phyloP scores from a whole-genome alignment of 2,113 vertebrate species.

The Apaloderma vittatum region DNA sequence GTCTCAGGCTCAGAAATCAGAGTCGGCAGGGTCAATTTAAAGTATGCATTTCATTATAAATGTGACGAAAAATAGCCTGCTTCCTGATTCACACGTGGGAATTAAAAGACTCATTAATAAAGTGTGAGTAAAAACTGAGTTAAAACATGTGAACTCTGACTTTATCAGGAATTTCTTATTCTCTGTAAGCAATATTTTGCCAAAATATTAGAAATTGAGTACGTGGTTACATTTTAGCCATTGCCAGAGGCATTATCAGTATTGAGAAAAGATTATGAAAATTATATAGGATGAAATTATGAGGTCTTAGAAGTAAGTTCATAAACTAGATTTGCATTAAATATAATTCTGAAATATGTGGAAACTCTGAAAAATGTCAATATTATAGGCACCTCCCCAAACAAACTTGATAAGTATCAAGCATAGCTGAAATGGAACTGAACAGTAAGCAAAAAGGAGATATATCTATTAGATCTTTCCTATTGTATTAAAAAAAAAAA shows the following conservation, averaged over 20 bases:
- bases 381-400: neutral
- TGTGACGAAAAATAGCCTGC: neutral
- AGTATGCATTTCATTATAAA: neutral
- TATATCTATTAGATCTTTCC: neutral
- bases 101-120: constrained; percentile 21
- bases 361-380: neutral
- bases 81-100: neutral
- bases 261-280: neutral
- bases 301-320: neutral
- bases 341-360: neutral
- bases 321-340: neutral
- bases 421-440: neutral
- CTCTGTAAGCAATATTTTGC: neutral
- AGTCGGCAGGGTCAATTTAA: neutral
- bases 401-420: neutral
- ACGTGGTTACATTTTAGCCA: neutral
- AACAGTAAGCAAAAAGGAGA: neutral
- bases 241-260: neutral
- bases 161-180: constrained; percentile 1
- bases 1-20: neutral
- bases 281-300: neutral
- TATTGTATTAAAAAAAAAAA: neutral
- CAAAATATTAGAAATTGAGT: neutral
- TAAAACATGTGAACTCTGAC: neutral
- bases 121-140: constrained; percentile 22